Evolutionary conservation across 2,113 vertebrate species (phyloP).

Genomic region (Dermatemys mawii): DNA sequence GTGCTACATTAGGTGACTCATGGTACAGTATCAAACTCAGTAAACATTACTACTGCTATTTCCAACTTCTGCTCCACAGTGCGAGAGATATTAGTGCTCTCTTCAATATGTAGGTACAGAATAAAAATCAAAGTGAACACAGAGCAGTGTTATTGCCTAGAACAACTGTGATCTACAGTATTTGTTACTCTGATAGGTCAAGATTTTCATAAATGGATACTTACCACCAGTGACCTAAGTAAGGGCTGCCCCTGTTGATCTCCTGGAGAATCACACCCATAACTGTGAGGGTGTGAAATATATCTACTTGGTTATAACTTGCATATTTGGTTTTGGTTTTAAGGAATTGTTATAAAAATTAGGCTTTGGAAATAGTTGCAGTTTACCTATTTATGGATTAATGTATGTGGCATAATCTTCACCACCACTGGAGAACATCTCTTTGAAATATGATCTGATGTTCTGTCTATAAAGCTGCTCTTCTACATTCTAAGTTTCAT

Average conservation of each 20-base stretch:
- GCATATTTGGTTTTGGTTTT: not conserved
- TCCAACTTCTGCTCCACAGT: not conserved
- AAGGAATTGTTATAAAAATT: not conserved
- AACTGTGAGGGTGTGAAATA: not conserved
- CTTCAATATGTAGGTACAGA: not conserved
- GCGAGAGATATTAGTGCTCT: not conserved
- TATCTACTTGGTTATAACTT: not conserved
- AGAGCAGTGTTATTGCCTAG: not conserved
- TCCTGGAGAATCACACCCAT: not conserved
- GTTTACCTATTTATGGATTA: not conserved
- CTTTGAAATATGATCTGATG: not conserved
- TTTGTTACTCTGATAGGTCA: not conserved
- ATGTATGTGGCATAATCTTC: not conserved
- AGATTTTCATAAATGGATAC: not conserved
- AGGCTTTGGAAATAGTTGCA: not conserved
- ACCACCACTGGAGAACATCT: not conserved
- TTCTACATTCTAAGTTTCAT: not conserved
- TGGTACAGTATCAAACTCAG: not conserved
- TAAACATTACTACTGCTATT: not conserved
- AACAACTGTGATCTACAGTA: not conserved
- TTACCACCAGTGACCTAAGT: not conserved
- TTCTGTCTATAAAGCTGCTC: not conserved
- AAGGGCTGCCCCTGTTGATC: not conserved
- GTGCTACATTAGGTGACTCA: not conserved
- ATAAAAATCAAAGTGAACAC: not conserved